Conservation (phyloP, 2,113 vertebrate species). For the Calonectris borealis region DNA sequence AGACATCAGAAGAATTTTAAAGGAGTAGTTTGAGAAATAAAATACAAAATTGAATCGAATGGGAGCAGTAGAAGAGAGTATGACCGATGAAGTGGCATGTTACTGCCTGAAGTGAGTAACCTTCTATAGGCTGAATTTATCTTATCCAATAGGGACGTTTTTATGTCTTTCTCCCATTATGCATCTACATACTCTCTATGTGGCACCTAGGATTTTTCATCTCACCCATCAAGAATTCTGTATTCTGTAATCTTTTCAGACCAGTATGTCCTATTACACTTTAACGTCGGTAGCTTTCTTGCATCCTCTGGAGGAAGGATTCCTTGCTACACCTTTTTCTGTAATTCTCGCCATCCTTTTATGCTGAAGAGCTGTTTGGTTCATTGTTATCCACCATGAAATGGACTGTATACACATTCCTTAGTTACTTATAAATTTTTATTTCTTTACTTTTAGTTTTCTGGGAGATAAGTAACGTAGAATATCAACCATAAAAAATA, state of each 20-base stretch:
- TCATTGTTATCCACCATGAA: neutral
- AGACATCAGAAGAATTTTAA: neutral
- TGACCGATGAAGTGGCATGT: neutral
- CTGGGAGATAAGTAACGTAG: neutral
- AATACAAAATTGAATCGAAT: neutral
- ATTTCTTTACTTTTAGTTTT: neutral
- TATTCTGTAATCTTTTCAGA: neutral
- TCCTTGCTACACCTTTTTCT: neutral
- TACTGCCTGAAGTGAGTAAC: neutral
- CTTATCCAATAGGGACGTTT: neutral
- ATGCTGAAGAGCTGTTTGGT: neutral
- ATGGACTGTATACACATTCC: neutral
- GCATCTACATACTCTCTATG: neutral
- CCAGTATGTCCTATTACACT: neutral
- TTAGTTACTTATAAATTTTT: neutral
- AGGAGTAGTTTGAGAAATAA: neutral
- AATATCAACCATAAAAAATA: neutral
- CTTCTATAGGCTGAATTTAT: neutral
- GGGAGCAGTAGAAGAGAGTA: neutral
- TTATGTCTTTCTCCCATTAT: neutral
- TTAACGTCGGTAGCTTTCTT: neutral
- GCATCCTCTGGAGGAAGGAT: neutral
- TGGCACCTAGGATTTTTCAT: neutral
- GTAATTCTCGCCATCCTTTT: neutral
- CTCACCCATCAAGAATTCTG: neutral